Base-by-base conservation (phyloP, 2,113 vertebrate species). In the Reinhardtius hippoglossoides region DNA sequence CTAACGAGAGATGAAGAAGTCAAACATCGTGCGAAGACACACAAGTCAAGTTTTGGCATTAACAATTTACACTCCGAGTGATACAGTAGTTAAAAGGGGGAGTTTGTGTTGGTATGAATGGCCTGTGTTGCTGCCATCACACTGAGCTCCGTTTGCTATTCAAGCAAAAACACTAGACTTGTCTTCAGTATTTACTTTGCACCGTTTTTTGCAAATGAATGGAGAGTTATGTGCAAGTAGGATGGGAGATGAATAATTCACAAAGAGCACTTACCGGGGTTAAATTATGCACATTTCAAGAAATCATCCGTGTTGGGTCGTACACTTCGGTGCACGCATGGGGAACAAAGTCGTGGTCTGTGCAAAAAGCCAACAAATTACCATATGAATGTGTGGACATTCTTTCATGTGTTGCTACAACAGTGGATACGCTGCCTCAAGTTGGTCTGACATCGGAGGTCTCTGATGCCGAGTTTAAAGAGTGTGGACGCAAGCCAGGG, bases 161-260 rank as follows among this genome's bases (percentile, higher is more conserved):
- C 67, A 79, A 61, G 54, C 42, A 69, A 65, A 65, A 84, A 88
- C 82, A 88, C 73, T 23, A 80, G 13, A 70, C 84, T 71, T 71
- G 76, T 61, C 67, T 77, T 59, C 59, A 50, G 65, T 81, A 78
- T 89, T 89, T 89, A 84, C 83, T 87, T 87, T 67, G 50, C 50
- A n/a, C 50, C 18, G 20, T 6, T n/a, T 6, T n/a, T n/a, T n/a
- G 50, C 74, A 85, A 80, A 83, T 78, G 78, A 89, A 85, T 78
- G 81, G 74, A 80, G 86, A 89, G 87, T 89, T 91, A 87, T 92
- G 90, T 78, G 68, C 35, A 81, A 71, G 92, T 93, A 90, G 94
- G 93, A 87, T 31, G 68, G 68, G 60, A 71, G 40, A 93, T 91
- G 89, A 93, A 92, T 92, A 82, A 92, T 91, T 93, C 89, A 93